Base-by-base conservation (phyloP, 2,113 vertebrate species). In the Amblyopsis rosae region DNA sequence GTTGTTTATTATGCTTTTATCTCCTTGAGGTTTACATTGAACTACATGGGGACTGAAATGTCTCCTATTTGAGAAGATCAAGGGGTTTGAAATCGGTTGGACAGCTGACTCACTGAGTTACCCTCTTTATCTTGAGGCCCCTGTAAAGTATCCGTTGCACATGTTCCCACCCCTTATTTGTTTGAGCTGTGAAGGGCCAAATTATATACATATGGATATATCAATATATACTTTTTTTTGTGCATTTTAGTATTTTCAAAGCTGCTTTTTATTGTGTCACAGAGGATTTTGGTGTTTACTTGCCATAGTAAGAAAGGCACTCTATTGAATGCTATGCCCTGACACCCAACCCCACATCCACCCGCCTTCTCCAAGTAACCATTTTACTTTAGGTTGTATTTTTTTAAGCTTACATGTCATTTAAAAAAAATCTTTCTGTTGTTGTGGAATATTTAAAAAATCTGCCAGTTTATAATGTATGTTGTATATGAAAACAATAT, bases 211-310 rank as follows among this genome's bases (percentile, higher is more conserved):
- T 91, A 91, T 90, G 87, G 87, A 92, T 91, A 91, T 92, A 90
- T 92, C 87, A 81, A 90, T 92, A 92, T 82, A 83, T 89, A 41
- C 35, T 41, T 41, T 41, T 35, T 41, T 92, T 93, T 91, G 92
- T 82, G 86, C 86, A 89, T 91, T 92, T 93, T 93, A 92, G 91
- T 93, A 93, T 91, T 91, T 91, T 89, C 90, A 92, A 91, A 91
- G 91, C 90, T 92, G 89, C 92, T 91, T 92, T 91, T 88, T 89
- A 88, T 87, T 50, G 77, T 88, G 41, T 76, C 54, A 89, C 84
- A 82, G 70, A 87, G 71, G 81, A 83, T 56, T 76, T 88, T 70
- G 75, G 71, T 88, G 87, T 88, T 88, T 87, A 87, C 73, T 74
- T 82, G 85, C 82, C 82, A 41, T 73, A 78, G 71, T 86, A 78